Evolutionary conservation across 2,888 invertebrate genomes (phyloP), one percentile per base, ranked within the genome.

Genomic region (Hypselothyrea guttata): DNA sequence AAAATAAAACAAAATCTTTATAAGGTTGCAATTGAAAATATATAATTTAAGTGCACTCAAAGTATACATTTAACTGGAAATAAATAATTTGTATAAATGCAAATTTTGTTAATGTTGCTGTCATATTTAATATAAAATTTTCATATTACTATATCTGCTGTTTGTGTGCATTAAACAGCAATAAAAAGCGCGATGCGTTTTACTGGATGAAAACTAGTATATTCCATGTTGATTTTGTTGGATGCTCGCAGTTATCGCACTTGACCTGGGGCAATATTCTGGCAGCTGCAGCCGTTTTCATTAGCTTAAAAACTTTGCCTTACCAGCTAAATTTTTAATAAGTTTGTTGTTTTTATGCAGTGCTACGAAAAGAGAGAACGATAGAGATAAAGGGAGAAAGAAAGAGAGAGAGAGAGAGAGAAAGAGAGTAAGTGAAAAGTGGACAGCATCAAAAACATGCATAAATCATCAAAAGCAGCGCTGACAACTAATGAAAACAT

Each of bases 401-500:
- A 18, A 11, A 18, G 18, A 27, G 7, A 37, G 41, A 2, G 30
- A 22, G 15, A 15, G 30, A 28, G 11, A 22, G 22, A 38, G 27
- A 44, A 13, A 41, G 28, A 42, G 33, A 35, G 16, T 15, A 28
- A 8, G 33, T 54, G 42, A 30, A 46, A 27, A 67, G 51, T 51
- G 62, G 44, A 57, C 37, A 58, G 62, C 71, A 70, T 74, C 75
- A 71, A 81, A 81, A 83, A 74, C 81, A 84, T 78, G 83, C 81
- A 81, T 81, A 81, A 81, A 81, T 81, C 81, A 81, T 75, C 83
- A 82, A 84, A 84, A 75, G 81, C 82, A 62, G 57, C 59, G 69
- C 79, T 71, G 79, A 78, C 79, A 81, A 82, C 84, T 82, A 84
- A 84, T 81, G 85, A 81, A 81, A 81, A 84, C 83, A 75, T 83